These are phyloP conservation scores for Sebastes steindachneri DNA, from an alignment of 2,797 vertebrate genomes.

Conservation along the genomic window DNA sequence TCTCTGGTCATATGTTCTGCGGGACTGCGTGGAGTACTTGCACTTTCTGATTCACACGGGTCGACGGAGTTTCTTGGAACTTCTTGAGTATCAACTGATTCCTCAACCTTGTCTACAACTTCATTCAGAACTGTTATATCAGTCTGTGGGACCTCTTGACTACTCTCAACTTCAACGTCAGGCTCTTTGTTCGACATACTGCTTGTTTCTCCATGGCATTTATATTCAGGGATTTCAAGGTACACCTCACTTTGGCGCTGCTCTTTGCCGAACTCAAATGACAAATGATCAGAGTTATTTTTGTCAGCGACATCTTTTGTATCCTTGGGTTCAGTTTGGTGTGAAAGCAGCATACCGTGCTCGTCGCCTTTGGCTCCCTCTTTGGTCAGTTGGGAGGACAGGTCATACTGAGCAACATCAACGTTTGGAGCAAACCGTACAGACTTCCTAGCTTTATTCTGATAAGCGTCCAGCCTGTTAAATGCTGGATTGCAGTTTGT, in stretches of 20 bases:
- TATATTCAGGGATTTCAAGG: slow-evolving; percentile 29
- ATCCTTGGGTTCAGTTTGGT: slow-evolving; percentile 16
- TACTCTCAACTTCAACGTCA: not conserved
- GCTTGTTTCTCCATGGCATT: not conserved
- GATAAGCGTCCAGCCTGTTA: not conserved
- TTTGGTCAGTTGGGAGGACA: not conserved
- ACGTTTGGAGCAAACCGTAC: slow-evolving; percentile 74
- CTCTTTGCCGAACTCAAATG: slow-evolving; percentile 15
- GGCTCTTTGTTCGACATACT: not conserved
- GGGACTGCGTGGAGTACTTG: not conserved
- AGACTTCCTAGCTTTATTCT: slow-evolving; percentile 66
- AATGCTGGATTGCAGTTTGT: slow-evolving; percentile 3
- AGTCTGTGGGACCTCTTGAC: slow-evolving; percentile 14
- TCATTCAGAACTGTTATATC: slow-evolving; percentile 1
- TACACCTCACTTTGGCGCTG: slow-evolving; percentile 9
- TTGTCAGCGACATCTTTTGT: not conserved
- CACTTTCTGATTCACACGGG: slow-evolving; percentile 13
- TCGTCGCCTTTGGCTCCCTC: slow-evolving; percentile 18
- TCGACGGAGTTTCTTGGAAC: not conserved
- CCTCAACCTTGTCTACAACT: not conserved
- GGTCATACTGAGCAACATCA: slow-evolving; percentile 21
- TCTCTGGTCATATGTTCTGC: not conserved
- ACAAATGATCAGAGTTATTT: not conserved
- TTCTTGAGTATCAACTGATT: slow-evolving; percentile 16
- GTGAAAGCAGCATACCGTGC: not conserved